A percentile compares a stretch with the other conserved stretches of the same genome.
Evolutionary conservation across 2,888 invertebrate species (phyloP).

Genomic region (Drosophila fulvimacula): DNA sequence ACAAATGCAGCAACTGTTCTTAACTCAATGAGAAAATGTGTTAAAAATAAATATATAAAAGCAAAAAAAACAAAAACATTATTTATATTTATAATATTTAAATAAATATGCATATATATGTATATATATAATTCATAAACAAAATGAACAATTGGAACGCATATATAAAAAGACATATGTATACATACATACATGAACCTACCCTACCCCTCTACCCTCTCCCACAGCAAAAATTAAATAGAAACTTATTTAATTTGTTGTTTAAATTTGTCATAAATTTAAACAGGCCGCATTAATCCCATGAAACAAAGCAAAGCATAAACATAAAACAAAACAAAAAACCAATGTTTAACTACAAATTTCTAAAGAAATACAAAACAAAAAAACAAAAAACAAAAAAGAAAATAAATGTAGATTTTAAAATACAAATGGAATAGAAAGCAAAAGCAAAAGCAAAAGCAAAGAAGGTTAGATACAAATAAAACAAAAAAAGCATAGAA

Average conservation of each 20-base stretch:
- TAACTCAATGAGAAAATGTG: constrained; percentile 55
- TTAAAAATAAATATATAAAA: constrained; percentile 45
- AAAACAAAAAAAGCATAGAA: constrained; percentile 49
- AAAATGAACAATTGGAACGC: constrained; percentile 53
- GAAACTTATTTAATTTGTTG: constrained; percentile 42
- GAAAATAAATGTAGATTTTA: constrained; percentile 76
- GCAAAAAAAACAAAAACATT: constrained; percentile 45
- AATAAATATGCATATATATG: constrained; percentile 56
- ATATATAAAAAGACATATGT: constrained; percentile 49
- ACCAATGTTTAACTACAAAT: constrained; percentile 65
- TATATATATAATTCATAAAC: background rate
- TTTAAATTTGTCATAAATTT: constrained; percentile 62
- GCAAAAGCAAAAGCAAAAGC: constrained; percentile 32
- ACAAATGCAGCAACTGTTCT: constrained; percentile 61
- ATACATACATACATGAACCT: constrained; percentile 49
- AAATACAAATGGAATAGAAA: constrained; percentile 56
- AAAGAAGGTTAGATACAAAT: constrained; percentile 42
- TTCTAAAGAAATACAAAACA: constrained; percentile 52
- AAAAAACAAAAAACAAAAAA: constrained; percentile 39
- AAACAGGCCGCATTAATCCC: constrained; percentile 43
- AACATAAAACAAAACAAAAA: constrained; percentile 19
- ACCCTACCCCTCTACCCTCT: background rate
- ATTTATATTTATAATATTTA: constrained; percentile 63
- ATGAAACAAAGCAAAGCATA: constrained; percentile 47
- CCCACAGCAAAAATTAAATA: constrained; percentile 1